These are phyloP conservation scores for Manduca sexta DNA, from an alignment of 1,140 invertebrate genomes.

Conservation along the genomic window DNA sequence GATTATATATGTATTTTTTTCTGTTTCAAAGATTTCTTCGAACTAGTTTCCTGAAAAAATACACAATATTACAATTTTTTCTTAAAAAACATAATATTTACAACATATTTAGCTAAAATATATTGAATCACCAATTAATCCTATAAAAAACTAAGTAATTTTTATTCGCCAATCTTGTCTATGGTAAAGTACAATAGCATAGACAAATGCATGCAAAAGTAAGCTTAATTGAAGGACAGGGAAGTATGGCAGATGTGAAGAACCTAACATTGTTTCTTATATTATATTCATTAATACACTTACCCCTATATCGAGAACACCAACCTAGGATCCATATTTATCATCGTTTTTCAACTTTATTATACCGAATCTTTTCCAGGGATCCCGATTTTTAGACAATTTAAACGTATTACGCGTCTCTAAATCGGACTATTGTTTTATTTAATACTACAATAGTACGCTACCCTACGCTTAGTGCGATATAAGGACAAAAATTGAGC, in stretches of 20 bases:
- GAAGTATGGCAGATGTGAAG: slow-evolving; percentile 44
- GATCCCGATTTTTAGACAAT: slow-evolving; percentile 20
- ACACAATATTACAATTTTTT: not conserved
- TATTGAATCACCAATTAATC: no score
- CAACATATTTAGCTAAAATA: no score
- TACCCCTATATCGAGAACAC: slow-evolving; percentile 7
- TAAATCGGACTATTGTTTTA: slow-evolving; percentile 13
- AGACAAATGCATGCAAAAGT: slow-evolving; percentile 46
- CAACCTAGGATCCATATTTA: slow-evolving; percentile 17
- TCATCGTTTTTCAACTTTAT: slow-evolving; percentile 13
- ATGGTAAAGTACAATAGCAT: slow-evolving; percentile 18
- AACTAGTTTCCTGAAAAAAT: no score
- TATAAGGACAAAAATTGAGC: slow-evolving; percentile 23
- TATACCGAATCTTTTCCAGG: slow-evolving; percentile 25
- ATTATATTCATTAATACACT: slow-evolving; percentile 5
- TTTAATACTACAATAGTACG: slow-evolving; percentile 11
- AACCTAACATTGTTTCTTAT: not conserved
- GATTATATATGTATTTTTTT: slow-evolving; percentile 4
- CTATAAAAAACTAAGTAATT: slow-evolving; percentile 1
- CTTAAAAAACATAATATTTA: no score
- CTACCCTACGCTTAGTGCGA: slow-evolving; percentile 17
- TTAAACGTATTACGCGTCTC: not conserved
- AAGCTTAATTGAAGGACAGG: slow-evolving; percentile 59
- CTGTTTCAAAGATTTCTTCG: not conserved
- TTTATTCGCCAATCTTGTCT: slow-evolving; percentile 28